Conservation (phyloP, 2,113 vertebrate species). For the Xenopus laevis region DNA sequence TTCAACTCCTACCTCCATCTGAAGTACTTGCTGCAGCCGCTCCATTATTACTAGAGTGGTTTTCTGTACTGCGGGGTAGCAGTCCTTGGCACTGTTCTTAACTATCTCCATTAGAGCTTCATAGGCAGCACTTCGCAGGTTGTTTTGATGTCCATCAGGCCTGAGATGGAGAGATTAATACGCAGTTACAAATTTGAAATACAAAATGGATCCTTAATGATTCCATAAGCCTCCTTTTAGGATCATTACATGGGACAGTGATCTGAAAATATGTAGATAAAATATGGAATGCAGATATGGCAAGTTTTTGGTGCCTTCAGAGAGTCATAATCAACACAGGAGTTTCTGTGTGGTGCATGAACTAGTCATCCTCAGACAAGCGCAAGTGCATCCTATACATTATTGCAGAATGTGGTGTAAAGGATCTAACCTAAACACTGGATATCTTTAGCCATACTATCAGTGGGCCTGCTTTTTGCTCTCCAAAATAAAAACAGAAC, state of each 20-base stretch:
- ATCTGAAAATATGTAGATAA: too few species aligned
- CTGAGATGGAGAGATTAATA: constrained; percentile 53
- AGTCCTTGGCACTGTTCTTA: constrained; percentile 98
- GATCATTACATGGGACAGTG: too few species aligned
- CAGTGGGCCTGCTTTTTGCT: too few species aligned
- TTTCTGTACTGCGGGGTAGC: constrained; percentile 96
- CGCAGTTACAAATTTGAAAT: neutral
- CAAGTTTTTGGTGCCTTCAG: neutral
- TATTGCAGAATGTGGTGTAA: too few species aligned
- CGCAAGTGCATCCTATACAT: too few species aligned
- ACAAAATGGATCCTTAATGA: too few species aligned
- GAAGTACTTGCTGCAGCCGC: constrained; percentile 92
- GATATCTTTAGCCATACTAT: too few species aligned
- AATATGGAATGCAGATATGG: too few species aligned
- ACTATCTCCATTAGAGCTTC: constrained; percentile 98
- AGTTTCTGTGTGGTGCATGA: neutral
- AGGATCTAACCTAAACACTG: too few species aligned
- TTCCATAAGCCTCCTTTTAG: too few species aligned
- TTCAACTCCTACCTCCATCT: constrained; percentile 88
- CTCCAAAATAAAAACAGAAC: too few species aligned
- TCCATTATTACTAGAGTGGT: constrained; percentile 98
- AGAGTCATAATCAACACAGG: neutral
- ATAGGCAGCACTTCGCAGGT: constrained; percentile 92
- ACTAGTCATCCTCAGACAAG: constrained; percentile 1
- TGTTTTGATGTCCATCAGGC: constrained; percentile 97